Percentiles rank a stretch among this genome's conserved stretches.
Conservation (phyloP, 2,113 vertebrate genomes). For the Hemicordylus capensis region DNA sequence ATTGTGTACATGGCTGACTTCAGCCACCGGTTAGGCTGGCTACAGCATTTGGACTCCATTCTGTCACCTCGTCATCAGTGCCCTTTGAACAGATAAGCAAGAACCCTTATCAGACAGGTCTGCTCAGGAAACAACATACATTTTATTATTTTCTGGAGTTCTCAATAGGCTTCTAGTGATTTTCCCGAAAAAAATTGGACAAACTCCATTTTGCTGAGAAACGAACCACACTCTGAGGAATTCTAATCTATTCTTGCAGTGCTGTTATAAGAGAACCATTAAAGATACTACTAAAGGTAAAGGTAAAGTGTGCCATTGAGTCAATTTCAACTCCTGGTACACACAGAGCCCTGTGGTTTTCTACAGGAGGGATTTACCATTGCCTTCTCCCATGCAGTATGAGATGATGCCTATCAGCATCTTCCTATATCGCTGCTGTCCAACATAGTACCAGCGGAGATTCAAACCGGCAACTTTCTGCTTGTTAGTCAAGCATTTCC, state of each 20-base stretch:
- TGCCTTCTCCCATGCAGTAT: too few species aligned
- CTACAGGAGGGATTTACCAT: too few species aligned
- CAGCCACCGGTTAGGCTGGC: slow-evolving; percentile 69
- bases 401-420: too few species aligned
- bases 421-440: too few species aligned
- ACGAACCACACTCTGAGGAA: not conserved
- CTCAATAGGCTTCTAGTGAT: not conserved
- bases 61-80: slow-evolving; percentile 29
- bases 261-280: not conserved
- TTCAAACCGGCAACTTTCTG: too few species aligned
- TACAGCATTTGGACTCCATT: slow-evolving; percentile 73
- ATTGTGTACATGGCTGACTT: slow-evolving; percentile 82
- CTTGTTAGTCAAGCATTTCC: too few species aligned
- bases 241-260: not conserved
- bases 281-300: not conserved
- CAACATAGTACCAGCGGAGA: too few species aligned
- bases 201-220: not conserved
- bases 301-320: too few species aligned
- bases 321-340: too few species aligned
- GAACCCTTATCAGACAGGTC: slow-evolving; percentile 2
- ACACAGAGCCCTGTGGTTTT: too few species aligned
- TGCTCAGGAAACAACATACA: not conserved
- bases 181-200: not conserved
- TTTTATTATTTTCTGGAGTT: not conserved
- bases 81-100: slow-evolving; percentile 57